Evolutionary conservation across 2,888 invertebrate genomes (phyloP).

Genomic region (Polietes domitor): DNA sequence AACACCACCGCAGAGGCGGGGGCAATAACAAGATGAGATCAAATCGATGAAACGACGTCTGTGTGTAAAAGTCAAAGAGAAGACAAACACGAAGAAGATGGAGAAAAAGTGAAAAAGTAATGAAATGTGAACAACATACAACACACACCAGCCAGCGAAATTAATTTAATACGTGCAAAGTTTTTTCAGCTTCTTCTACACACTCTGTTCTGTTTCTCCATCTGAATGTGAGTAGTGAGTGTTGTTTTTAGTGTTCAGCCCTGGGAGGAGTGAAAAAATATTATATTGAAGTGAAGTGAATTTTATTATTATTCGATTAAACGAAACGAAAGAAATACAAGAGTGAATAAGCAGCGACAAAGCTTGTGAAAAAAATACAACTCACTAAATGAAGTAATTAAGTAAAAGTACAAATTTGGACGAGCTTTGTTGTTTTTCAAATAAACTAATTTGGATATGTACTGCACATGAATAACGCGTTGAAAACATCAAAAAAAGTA

Average conservation of each 20-base stretch:
- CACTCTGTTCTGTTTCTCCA: slow-evolving; percentile 50
- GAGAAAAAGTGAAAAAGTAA: slow-evolving; percentile 35
- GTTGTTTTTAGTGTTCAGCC: slow-evolving; percentile 35
- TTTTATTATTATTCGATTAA: slow-evolving; percentile 20
- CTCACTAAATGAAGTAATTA: slow-evolving; percentile 21
- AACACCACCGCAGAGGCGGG: slow-evolving; percentile 58
- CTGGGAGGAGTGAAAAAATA: slow-evolving; percentile 52
- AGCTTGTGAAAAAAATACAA: slow-evolving; percentile 21
- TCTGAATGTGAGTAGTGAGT: slow-evolving; percentile 44
- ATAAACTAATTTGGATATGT: not conserved
- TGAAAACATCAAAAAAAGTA: not conserved
- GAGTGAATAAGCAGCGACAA: slow-evolving; percentile 4
- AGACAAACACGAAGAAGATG: slow-evolving; percentile 31
- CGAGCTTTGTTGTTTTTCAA: not conserved
- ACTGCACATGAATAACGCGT: not conserved
- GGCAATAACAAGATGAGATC: slow-evolving; percentile 68
- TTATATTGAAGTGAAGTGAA: slow-evolving; percentile 42
- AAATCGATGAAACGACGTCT: slow-evolving; percentile 69
- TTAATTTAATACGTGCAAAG: slow-evolving; percentile 56
- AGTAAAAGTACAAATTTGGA: slow-evolving; percentile 16
- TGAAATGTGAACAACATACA: slow-evolving; percentile 60
- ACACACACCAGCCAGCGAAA: slow-evolving; percentile 44
- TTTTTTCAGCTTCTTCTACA: slow-evolving; percentile 41
- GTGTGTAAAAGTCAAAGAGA: slow-evolving; percentile 57
- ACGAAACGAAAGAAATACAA: slow-evolving; percentile 21